Percentiles rank a stretch among this genome's conserved stretches.
phyloP scores from a whole-genome alignment of 2,113 vertebrate species.

The Pantherophis guttatus region DNA sequence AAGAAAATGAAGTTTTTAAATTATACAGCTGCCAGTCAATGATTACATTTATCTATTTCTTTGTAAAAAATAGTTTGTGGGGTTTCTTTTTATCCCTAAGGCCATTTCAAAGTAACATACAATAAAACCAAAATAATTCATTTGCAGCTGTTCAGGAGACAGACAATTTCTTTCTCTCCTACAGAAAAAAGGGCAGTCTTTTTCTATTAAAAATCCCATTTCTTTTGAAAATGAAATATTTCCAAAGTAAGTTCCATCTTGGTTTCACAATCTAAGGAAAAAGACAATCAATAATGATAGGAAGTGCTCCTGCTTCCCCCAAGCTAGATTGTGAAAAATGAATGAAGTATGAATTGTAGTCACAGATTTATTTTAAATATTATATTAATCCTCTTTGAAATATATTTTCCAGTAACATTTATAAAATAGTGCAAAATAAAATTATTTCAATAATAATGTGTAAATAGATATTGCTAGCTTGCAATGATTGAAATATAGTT shows the following conservation, averaged over 20 bases:
- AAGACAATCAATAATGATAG: neutral
- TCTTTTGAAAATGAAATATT: conserved; percentile 20
- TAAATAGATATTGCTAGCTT: neutral
- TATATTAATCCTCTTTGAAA: conserved; percentile 2
- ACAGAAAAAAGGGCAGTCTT: neutral
- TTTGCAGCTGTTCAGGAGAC: conserved; percentile 8
- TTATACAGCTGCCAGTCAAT: conserved; percentile 21
- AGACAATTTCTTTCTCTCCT: neutral
- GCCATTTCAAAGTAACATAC: conserved; percentile 2
- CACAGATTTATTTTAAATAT: neutral
- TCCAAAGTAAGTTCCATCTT: conserved; percentile 22
- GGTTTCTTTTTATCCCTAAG: neutral
- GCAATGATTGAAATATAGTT: neutral
- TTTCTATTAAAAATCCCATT: conserved; percentile 15
- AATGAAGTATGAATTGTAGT: neutral
- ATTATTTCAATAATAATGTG: neutral
- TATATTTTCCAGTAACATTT: neutral
- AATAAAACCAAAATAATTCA: conserved; percentile 28
- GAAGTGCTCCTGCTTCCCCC: neutral
- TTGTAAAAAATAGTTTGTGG: neutral
- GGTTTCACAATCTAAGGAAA: conserved; percentile 19
- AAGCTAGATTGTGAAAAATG: neutral
- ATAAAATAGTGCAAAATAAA: neutral
- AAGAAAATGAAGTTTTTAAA: conserved; percentile 17
- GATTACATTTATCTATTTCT: conserved; percentile 19